phyloP scores from a whole-genome alignment of 1,140 invertebrate species.

The Dinothrombium tinctorium region DNA sequence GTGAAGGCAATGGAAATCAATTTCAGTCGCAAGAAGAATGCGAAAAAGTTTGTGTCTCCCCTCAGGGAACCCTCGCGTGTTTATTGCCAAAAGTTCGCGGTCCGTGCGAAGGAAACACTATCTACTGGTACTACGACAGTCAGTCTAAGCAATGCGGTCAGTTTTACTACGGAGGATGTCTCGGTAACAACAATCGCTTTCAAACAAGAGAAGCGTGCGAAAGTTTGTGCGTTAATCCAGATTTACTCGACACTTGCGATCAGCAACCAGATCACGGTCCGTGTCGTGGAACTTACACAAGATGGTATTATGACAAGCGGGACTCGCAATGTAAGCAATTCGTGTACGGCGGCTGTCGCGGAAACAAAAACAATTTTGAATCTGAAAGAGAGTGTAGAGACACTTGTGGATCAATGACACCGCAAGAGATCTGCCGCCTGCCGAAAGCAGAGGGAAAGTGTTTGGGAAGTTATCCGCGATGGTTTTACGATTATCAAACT shows the following conservation, averaged over 20 bases:
- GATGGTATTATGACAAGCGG: conserved; percentile 61
- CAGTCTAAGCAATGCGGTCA: conserved; percentile 37
- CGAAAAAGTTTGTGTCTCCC: conserved; percentile 55
- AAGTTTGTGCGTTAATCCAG: conserved; percentile 29
- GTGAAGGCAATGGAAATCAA: conserved; percentile 67
- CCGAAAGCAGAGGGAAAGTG: conserved; percentile 47
- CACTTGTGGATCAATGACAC: conserved; percentile 30
- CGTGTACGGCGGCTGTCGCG: conserved; percentile 41
- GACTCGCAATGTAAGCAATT: conserved; percentile 42
- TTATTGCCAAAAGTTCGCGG: conserved; percentile 44
- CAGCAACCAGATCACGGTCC: conserved; percentile 20
- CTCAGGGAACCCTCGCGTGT: conserved; percentile 41
- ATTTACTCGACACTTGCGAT: conserved; percentile 4
- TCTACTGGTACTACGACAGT: conserved; percentile 61
- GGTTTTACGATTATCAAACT: conserved; percentile 41
- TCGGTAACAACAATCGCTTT: conserved; percentile 75
- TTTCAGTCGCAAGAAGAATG: conserved; percentile 68
- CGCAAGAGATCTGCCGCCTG: conserved; percentile 30
- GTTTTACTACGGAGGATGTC: conserved; percentile 49
- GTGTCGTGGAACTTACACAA: conserved; percentile 45
- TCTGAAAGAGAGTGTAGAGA: conserved; percentile 52
- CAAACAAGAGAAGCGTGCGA: conserved; percentile 56
- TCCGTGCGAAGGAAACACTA: conserved; percentile 47
- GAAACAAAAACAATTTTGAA: conserved; percentile 70
- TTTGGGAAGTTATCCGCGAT: conserved; percentile 32